phyloP scores from a whole-genome alignment of 2,113 vertebrate species.

The Astatotilapia flaviijosephi region DNA sequence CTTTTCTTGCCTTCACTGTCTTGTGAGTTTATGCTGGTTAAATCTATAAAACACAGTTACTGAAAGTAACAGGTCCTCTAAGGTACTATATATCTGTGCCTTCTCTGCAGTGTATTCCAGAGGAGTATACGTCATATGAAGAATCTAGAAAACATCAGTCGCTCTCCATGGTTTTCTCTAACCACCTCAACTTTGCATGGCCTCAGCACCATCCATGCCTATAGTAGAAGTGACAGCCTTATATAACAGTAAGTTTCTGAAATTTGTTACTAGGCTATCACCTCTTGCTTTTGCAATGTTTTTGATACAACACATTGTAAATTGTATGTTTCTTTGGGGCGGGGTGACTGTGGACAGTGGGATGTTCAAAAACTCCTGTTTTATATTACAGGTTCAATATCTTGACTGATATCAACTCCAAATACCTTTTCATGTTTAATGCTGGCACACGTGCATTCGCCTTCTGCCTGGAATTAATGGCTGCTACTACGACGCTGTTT shows the following conservation, averaged over 20 bases:
- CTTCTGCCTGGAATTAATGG: conserved; percentile 70
- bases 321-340: neutral
- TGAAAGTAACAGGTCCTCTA: neutral
- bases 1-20: conserved; percentile 61
- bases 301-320: neutral
- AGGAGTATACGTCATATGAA: conserved; percentile 71
- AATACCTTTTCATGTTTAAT: conserved; percentile 71
- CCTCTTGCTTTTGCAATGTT: neutral
- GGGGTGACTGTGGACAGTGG: neutral
- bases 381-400: conserved; percentile 68
- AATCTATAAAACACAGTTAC: neutral
- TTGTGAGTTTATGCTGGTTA: conserved; percentile 31
- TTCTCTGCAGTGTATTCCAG: conserved; percentile 65
- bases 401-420: conserved; percentile 72
- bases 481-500: conserved; percentile 47
- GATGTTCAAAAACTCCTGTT: neutral
- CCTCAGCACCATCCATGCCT: conserved; percentile 75
- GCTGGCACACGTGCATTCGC: conserved; percentile 75
- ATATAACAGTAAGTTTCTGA: conserved; percentile 50
- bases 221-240: conserved; percentile 62
- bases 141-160: conserved; percentile 74
- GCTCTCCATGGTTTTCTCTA: conserved; percentile 75
- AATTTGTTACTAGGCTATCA: neutral
- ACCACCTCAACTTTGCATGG: conserved; percentile 73
- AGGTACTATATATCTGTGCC: neutral